phyloP scores from a whole-genome alignment of 2,888 invertebrate genomes.

The Pseudococcus jackbeardsleyi region DNA sequence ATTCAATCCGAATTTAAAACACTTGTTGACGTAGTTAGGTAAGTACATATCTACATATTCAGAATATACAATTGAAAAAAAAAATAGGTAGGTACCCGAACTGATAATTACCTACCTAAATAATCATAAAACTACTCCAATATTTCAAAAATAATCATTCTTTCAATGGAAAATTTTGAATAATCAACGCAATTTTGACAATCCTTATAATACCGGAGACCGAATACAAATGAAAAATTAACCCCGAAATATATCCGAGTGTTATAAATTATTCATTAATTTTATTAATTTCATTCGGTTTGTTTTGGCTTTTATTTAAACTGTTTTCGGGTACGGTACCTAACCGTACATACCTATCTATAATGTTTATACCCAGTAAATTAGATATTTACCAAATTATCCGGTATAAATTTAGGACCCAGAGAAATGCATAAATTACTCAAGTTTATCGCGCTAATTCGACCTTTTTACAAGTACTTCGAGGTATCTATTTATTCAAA shows the following conservation, averaged over 20 bases:
- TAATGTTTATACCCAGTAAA: not conserved
- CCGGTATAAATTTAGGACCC: not conserved
- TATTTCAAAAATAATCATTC: not conserved
- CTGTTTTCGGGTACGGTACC: not conserved
- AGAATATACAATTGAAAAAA: too few species aligned
- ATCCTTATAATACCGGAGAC: not conserved
- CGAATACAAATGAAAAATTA: constrained; percentile 40
- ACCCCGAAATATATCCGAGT: not conserved
- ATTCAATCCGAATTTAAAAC: too few species aligned
- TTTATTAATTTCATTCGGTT: not conserved
- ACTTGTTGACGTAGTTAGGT: too few species aligned
- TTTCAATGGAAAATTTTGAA: not conserved
- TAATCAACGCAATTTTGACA: not conserved
- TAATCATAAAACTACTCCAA: not conserved
- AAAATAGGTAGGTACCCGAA: too few species aligned
- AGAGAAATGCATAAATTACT: constrained; percentile 6
- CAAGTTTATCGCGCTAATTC: not conserved
- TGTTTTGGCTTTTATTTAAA: constrained; percentile 29
- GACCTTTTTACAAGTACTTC: not conserved
- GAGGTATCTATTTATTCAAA: not conserved
- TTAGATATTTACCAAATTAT: not conserved
- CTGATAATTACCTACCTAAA: not conserved
- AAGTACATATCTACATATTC: too few species aligned
- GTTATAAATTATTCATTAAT: constrained; percentile 21
- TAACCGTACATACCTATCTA: too few species aligned